Percentiles rank a stretch among this genome's conserved stretches.
Conservation (phyloP, 1,140 invertebrate species). For the Anastrepha obliqua region DNA sequence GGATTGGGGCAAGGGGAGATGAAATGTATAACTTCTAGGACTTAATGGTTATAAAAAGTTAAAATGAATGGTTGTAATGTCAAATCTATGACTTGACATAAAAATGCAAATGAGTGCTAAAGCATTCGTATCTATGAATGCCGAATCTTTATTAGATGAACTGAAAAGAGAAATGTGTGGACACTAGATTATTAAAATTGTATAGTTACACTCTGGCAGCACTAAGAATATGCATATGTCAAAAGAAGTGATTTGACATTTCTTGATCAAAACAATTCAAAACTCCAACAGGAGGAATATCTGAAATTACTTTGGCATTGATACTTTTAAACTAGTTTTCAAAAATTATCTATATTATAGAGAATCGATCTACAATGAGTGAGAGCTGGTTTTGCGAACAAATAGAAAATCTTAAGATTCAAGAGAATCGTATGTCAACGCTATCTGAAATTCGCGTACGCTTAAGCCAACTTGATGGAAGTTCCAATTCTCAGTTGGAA, state of each 20-base stretch:
- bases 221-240: neutral
- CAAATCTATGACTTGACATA: too few relatives aligned
- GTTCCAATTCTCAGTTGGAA: slow-evolving; percentile 63
- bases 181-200: too few relatives aligned
- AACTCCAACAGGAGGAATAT: neutral
- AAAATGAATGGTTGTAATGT: too few relatives aligned
- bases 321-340: neutral
- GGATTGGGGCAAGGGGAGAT: too few relatives aligned
- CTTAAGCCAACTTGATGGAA: slow-evolving; percentile 63
- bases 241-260: slow-evolving; percentile 11
- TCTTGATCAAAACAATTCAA: neutral
- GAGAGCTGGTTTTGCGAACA: slow-evolving; percentile 74
- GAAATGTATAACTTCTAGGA: too few relatives aligned
- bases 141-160: too few relatives aligned
- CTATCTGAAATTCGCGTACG: slow-evolving; percentile 74
- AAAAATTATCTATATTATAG: neutral
- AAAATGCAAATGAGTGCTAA: too few relatives aligned
- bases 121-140: too few relatives aligned
- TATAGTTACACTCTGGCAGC: neutral
- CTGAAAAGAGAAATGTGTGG: too few relatives aligned
- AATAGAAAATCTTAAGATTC: slow-evolving; percentile 69
- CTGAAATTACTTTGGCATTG: neutral
- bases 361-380: slow-evolving; percentile 41
- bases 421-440: slow-evolving; percentile 72
- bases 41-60: too few relatives aligned